A percentile compares a stretch with the other conserved stretches of the same genome.
Conservation (phyloP, 2,113 vertebrate genomes). For the Erythrolamprus reginae region DNA sequence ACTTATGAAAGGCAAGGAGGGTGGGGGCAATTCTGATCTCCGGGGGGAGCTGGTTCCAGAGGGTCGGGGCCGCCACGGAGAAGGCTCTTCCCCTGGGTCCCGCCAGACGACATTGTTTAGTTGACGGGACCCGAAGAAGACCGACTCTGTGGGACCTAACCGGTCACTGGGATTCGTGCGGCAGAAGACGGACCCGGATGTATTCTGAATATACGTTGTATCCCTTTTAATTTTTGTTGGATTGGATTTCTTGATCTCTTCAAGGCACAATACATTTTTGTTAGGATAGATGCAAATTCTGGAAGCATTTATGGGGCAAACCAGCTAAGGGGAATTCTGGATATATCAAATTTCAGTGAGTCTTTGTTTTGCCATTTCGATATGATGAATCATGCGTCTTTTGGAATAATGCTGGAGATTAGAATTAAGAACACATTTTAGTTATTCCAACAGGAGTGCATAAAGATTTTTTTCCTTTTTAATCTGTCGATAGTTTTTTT, state of each 20-base stretch:
- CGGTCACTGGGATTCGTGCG: too few relatives aligned
- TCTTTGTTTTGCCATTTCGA: not conserved
- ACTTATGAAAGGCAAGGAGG: too few relatives aligned
- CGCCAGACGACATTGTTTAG: too few relatives aligned
- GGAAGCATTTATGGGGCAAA: not conserved
- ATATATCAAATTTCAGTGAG: not conserved
- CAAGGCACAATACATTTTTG: not conserved
- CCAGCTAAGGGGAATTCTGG: not conserved
- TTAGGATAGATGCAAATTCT: not conserved
- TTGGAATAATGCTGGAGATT: not conserved
- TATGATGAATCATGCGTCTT: not conserved
- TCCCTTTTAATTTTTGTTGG: not conserved
- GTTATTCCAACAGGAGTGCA: not conserved
- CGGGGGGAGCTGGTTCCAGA: too few relatives aligned
- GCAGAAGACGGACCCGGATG: too few relatives aligned
- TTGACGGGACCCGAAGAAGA: too few relatives aligned
- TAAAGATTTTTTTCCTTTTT: not conserved
- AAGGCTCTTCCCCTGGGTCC: too few relatives aligned
- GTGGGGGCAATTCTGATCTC: too few relatives aligned
- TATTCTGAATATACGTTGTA: not conserved
- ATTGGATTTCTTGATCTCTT: not conserved
- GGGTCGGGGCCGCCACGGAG: too few relatives aligned
- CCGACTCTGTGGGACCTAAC: too few relatives aligned
- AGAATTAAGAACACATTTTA: not conserved
- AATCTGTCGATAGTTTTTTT: not conserved